These are phyloP conservation scores for Alviniconcha strummeri DNA, from an alignment of 2,888 invertebrate genomes.

Conservation along the genomic window DNA sequence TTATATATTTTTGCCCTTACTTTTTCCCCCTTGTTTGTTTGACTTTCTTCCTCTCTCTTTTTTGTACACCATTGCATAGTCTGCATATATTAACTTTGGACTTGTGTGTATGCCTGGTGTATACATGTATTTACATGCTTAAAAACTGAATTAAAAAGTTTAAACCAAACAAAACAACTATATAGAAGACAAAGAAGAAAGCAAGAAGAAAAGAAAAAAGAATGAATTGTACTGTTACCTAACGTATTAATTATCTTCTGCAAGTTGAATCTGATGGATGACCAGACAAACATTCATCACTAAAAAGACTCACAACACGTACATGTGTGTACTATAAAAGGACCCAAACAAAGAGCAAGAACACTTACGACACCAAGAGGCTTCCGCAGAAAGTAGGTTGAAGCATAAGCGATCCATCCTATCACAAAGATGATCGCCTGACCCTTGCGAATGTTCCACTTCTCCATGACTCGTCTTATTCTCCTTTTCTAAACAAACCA, in stretches of 20 bases:
- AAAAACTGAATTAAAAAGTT: too few relatives aligned
- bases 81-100: too few relatives aligned
- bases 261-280: background rate
- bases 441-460: slow-evolving; percentile 43
- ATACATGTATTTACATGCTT: too few relatives aligned
- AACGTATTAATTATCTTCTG: too few relatives aligned
- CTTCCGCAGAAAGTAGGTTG: slow-evolving; percentile 74
- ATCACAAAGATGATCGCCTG: slow-evolving; percentile 64
- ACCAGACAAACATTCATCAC: background rate
- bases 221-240: background rate
- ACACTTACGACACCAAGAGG: slow-evolving; percentile 74
- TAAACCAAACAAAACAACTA: background rate
- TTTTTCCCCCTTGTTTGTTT: too few relatives aligned
- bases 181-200: background rate
- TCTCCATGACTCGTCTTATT: slow-evolving; percentile 7
- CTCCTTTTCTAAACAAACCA: too few relatives aligned
- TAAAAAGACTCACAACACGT: background rate
- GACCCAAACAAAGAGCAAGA: background rate
- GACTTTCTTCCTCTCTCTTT: too few relatives aligned
- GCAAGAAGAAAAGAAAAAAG: background rate
- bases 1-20: too few relatives aligned
- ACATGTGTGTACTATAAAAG: background rate
- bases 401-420: slow-evolving; percentile 72
- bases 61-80: too few relatives aligned
- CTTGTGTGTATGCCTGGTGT: too few relatives aligned